Evolutionary conservation across 2,888 invertebrate species (phyloP).

Genomic region (Arge pagana): DNA sequence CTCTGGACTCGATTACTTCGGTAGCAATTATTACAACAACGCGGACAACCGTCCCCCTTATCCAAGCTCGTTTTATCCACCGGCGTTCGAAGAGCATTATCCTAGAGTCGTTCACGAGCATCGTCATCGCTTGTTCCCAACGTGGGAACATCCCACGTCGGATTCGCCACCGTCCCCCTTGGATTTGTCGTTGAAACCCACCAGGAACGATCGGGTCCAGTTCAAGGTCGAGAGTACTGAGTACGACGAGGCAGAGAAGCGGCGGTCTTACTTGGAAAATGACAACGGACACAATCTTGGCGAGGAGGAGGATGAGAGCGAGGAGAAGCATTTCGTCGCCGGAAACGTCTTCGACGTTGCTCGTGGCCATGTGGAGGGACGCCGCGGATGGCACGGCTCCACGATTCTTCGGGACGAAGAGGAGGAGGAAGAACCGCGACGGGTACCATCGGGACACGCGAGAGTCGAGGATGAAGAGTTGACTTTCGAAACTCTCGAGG

Average conservation of each 20-base stretch:
- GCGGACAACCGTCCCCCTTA: constrained; percentile 43
- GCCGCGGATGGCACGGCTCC: background rate
- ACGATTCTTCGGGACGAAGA: constrained; percentile 21
- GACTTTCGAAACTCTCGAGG: background rate
- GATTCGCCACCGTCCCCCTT: constrained; percentile 63
- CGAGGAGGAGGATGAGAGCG: constrained; percentile 41
- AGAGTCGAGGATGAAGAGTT: background rate
- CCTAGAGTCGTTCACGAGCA: constrained; percentile 28
- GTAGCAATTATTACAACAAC: constrained; percentile 49
- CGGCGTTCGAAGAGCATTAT: constrained; percentile 41
- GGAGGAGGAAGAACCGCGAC: constrained; percentile 15
- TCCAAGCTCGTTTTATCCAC: constrained; percentile 25
- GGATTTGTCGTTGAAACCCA: constrained; percentile 73
- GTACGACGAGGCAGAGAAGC: constrained; percentile 41
- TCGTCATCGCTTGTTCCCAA: constrained; percentile 27
- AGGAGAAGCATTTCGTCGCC: constrained; percentile 24
- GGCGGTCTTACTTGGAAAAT: too few species aligned
- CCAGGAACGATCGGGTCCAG: constrained; percentile 31
- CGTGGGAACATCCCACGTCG: constrained; percentile 31
- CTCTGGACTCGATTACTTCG: constrained; percentile 46
- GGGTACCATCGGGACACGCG: background rate
- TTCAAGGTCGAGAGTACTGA: constrained; percentile 27
- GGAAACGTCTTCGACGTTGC: constrained; percentile 26
- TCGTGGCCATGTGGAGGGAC: constrained; percentile 15
- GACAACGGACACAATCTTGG: too few species aligned